Conservation (phyloP, 1,140 invertebrate genomes). For the Lucilia sericata region DNA sequence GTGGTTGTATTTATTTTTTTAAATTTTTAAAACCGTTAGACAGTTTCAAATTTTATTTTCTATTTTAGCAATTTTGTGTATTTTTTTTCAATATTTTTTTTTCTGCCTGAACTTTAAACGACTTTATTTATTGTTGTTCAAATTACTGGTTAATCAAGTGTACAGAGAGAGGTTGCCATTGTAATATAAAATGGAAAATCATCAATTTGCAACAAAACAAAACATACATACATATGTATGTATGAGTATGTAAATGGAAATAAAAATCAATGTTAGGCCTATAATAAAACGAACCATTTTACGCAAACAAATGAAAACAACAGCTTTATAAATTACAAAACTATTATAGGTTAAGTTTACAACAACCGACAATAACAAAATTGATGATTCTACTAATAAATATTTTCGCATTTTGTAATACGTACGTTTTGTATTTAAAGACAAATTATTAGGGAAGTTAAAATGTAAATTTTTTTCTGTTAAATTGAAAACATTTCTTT, state of each 20-base stretch:
- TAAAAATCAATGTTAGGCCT: background rate
- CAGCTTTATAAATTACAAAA: slow-evolving; percentile 14
- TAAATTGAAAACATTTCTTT: too few species aligned
- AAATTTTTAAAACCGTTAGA: slow-evolving; percentile 43
- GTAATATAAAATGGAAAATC: slow-evolving; percentile 37
- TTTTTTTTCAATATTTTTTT: background rate
- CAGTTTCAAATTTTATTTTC: slow-evolving; percentile 23
- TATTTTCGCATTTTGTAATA: background rate
- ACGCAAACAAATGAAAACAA: slow-evolving; percentile 8
- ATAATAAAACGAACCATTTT: background rate
- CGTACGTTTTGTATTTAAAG: too few species aligned
- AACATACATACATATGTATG: background rate
- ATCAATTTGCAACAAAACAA: slow-evolving; percentile 31
- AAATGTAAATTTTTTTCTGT: too few species aligned
- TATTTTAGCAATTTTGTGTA: too few species aligned
- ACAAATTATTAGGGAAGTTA: too few species aligned
- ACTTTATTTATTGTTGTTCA: slow-evolving; percentile 42
- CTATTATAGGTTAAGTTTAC: slow-evolving; percentile 29
- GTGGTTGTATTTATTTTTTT: background rate
- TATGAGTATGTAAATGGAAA: too few species aligned
- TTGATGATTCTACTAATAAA: background rate
- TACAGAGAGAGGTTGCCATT: background rate
- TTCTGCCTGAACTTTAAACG: slow-evolving; percentile 19
- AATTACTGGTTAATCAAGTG: slow-evolving; percentile 43
- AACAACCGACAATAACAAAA: background rate